Evolutionary conservation across 2,797 vertebrate species (phyloP).

Genomic region (Enteromius viviparus): DNA sequence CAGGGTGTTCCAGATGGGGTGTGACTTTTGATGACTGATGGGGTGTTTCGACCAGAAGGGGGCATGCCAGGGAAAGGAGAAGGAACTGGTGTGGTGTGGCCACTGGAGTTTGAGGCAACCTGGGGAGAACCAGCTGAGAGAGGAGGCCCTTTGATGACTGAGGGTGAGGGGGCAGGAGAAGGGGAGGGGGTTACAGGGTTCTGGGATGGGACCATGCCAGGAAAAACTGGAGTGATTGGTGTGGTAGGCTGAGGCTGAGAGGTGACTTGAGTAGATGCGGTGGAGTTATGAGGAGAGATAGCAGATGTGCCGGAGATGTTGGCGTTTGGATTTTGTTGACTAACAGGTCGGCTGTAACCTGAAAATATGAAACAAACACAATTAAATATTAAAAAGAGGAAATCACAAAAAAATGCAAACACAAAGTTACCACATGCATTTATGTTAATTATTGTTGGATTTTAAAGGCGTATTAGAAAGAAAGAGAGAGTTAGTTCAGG

Average conservation of each 20-base stretch:
- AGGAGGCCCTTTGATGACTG: constrained; percentile 88
- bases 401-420: neutral
- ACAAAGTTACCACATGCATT: constrained; percentile 15
- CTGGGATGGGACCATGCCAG: constrained; percentile 84
- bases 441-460: constrained; percentile 18
- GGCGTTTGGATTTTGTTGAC: constrained; percentile 80
- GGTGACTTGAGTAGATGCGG: constrained; percentile 82
- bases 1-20: constrained; percentile 80
- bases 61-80: constrained; percentile 47
- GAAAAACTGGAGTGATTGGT: constrained; percentile 84
- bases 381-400: neutral
- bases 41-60: constrained; percentile 69
- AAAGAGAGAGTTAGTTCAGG: neutral
- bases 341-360: constrained; percentile 88
- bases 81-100: constrained; percentile 56
- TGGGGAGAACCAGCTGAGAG: constrained; percentile 68
- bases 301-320: constrained; percentile 75
- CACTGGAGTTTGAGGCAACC: constrained; percentile 64
- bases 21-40: constrained; percentile 80
- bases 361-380: constrained; percentile 40
- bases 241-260: constrained; percentile 81
- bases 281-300: constrained; percentile 87
- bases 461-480: constrained; percentile 1
- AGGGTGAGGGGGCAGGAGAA: constrained; percentile 78
- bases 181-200: constrained; percentile 71